Evolutionary conservation across 2,113 vertebrate genomes (phyloP).

Genomic region (Halichoerus grypus): DNA sequence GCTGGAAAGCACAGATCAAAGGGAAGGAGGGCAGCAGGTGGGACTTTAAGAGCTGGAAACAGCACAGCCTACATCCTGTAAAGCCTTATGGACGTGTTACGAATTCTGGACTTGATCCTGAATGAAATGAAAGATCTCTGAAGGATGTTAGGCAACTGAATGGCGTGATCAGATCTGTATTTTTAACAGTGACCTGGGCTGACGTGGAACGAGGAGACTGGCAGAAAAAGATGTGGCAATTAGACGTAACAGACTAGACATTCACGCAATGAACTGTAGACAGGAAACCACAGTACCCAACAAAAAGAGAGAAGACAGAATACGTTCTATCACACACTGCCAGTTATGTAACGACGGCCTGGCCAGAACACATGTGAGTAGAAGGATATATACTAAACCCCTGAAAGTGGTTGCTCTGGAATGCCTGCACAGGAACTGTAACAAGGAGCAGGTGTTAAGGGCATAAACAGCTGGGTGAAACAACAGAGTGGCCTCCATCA

Average conservation of each 20-base stretch:
- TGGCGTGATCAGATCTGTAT: neutral
- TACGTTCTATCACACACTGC: accelerated
- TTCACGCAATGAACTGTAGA: neutral
- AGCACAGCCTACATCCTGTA: accelerated
- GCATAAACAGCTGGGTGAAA: neutral
- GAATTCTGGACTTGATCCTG: neutral
- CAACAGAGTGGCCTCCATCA: neutral
- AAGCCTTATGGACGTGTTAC: neutral
- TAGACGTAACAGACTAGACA: neutral
- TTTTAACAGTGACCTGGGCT: neutral
- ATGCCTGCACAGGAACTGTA: accelerated
- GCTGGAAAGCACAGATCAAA: neutral
- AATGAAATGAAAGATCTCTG: neutral
- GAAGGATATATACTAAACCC: neutral
- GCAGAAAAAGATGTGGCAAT: neutral
- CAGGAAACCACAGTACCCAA: accelerated
- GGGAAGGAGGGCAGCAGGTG: neutral
- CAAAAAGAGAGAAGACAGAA: neutral
- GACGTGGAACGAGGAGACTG: neutral
- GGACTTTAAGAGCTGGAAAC: neutral
- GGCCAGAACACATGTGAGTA: neutral
- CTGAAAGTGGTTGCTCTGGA: neutral
- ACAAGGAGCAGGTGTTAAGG: neutral
- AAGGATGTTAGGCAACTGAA: neutral
- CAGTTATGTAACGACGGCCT: neutral